Conservation (phyloP, 2,113 vertebrate species). For the Albula glossodonta region DNA sequence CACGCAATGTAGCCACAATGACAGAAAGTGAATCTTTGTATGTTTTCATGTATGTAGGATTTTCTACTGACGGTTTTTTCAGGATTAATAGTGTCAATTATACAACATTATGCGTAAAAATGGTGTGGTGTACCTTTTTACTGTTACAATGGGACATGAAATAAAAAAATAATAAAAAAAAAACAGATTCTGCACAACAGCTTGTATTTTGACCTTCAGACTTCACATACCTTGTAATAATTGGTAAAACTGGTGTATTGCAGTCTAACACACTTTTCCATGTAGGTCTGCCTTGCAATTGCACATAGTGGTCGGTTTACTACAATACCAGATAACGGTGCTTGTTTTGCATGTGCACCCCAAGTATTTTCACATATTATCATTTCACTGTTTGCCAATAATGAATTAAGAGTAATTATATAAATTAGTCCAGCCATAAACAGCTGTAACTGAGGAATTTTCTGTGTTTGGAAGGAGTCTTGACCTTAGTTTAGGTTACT, state of each 20-base stretch:
- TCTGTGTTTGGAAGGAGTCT: too few relatives aligned
- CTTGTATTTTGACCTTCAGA: conserved; percentile 13
- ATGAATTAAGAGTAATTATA: too few relatives aligned
- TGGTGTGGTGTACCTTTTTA: not conserved
- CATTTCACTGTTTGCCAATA: not conserved
- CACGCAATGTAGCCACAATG: not conserved
- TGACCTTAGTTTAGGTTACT: too few relatives aligned
- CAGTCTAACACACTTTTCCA: conserved; percentile 11
- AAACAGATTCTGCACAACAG: not conserved
- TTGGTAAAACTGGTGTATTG: conserved; percentile 3
- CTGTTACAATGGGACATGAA: not conserved
- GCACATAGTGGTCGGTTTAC: not conserved
- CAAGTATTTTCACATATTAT: not conserved
- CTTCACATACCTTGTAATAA: not conserved
- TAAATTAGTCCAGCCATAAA: too few relatives aligned
- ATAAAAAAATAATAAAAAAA: not conserved
- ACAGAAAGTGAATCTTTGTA: not conserved
- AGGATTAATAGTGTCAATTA: not conserved
- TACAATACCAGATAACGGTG: too few relatives aligned
- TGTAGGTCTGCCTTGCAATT: conserved; percentile 14
- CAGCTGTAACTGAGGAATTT: too few relatives aligned
- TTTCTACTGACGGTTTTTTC: not conserved
- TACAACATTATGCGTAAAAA: not conserved
- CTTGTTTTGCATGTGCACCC: too few relatives aligned
- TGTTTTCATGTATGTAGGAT: not conserved